These are phyloP conservation scores for Indicator maculatus DNA, from an alignment of 2,113 vertebrate species.

Conservation along the genomic window DNA sequence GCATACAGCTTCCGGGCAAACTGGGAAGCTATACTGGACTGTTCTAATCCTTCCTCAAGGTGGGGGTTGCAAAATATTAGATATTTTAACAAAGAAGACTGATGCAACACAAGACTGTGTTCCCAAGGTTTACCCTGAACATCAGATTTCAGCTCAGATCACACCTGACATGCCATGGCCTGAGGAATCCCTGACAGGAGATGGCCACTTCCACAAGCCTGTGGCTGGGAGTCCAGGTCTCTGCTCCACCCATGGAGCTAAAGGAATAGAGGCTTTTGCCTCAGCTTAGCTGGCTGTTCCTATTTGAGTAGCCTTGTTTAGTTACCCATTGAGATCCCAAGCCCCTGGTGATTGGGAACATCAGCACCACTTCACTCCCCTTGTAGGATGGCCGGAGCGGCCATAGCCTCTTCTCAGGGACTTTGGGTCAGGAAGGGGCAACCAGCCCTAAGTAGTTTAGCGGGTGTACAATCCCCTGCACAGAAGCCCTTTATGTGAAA, in stretches of 20 bases:
- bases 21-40: not conserved
- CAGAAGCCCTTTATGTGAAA: constrained; percentile 58
- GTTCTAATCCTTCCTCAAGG: not conserved
- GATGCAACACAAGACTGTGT: not conserved
- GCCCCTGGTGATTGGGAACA: not conserved
- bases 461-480: not conserved
- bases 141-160: not conserved
- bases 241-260: not conserved
- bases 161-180: not conserved
- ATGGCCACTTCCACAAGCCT: not conserved
- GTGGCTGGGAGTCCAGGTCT: not conserved
- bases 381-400: not conserved
- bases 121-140: not conserved
- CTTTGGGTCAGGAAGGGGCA: not conserved
- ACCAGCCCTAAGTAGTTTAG: not conserved
- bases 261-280: not conserved
- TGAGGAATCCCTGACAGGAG: not conserved
- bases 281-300: not conserved
- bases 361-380: fast-evolving
- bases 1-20: not conserved
- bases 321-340: not conserved
- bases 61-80: not conserved
- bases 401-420: not conserved
- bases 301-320: not conserved
- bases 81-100: not conserved